These are phyloP conservation scores for Arvicanthis niloticus DNA, from an alignment of 2,113 vertebrate species.

Conservation along the genomic window DNA sequence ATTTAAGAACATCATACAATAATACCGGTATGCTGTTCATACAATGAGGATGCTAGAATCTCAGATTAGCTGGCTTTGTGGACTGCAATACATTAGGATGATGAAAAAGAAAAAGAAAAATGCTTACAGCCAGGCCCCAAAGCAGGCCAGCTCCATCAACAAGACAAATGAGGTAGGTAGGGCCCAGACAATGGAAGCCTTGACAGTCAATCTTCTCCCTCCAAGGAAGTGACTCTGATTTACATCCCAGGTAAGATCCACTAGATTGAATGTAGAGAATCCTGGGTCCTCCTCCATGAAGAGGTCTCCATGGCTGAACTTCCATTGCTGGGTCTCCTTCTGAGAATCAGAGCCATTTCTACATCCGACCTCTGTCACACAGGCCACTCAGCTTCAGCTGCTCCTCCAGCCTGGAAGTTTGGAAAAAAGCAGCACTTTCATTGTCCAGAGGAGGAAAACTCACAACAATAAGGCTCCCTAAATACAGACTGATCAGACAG, in stretches of 20 bases:
- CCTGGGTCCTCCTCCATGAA: not conserved
- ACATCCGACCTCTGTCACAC: not conserved
- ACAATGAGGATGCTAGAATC: not conserved
- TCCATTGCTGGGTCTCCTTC: not conserved
- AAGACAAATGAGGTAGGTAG: not conserved
- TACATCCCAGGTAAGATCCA: not conserved
- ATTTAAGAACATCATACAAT: not conserved
- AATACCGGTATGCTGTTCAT: not conserved
- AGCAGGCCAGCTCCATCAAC: not conserved
- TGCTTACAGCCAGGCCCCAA: not conserved
- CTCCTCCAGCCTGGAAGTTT: not conserved
- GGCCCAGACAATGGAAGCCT: not conserved
- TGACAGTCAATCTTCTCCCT: not conserved
- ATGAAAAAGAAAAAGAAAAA: not conserved
- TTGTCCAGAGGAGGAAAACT: not conserved
- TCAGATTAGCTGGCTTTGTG: not conserved
- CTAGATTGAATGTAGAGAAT: not conserved
- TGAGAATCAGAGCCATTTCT: not conserved
- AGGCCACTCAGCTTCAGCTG: no score
- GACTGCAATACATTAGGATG: not conserved
- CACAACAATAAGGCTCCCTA: not conserved
- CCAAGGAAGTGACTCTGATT: not conserved
- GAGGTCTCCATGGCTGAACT: fast-evolving
- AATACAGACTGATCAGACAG: not conserved
- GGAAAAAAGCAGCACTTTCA: not conserved